Evolutionary conservation across 2,113 vertebrate species (phyloP).

Genomic region (Otolemur garnettii): DNA sequence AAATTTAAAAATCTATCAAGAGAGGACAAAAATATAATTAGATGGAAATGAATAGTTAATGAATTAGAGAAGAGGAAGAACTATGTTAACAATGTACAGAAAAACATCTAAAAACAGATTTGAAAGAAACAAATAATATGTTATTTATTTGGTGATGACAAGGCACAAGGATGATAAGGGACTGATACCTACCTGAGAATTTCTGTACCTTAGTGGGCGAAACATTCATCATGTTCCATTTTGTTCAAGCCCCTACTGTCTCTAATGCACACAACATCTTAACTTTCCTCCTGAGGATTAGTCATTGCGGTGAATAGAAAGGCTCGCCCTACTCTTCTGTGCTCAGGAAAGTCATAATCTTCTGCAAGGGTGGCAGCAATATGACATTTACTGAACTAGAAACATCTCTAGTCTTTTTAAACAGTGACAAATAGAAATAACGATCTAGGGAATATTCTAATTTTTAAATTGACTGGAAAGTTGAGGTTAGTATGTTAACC

Average conservation of each 20-base stretch:
- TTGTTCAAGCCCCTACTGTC: background rate
- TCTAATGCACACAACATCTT: background rate
- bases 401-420: constrained; percentile 34
- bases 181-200: background rate
- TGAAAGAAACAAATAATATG: background rate
- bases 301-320: constrained; percentile 2
- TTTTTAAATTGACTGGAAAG: constrained; percentile 48
- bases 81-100: background rate
- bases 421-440: constrained; percentile 47
- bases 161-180: background rate
- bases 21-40: background rate
- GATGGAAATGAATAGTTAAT: background rate
- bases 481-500: background rate
- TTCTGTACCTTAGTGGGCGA: background rate
- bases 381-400: constrained; percentile 45
- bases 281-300: constrained; percentile 34
- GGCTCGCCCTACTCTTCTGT: background rate
- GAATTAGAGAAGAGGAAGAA: background rate
- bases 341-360: background rate
- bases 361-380: constrained; percentile 8
- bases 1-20: constrained; percentile 10
- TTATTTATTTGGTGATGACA: background rate
- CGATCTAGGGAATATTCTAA: constrained; percentile 9
- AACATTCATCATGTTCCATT: constrained; percentile 6
- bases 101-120: constrained; percentile 27